Evolutionary conservation across 2,888 invertebrate species (phyloP).

Genomic region (Chaetogeoica ovagalla): DNA sequence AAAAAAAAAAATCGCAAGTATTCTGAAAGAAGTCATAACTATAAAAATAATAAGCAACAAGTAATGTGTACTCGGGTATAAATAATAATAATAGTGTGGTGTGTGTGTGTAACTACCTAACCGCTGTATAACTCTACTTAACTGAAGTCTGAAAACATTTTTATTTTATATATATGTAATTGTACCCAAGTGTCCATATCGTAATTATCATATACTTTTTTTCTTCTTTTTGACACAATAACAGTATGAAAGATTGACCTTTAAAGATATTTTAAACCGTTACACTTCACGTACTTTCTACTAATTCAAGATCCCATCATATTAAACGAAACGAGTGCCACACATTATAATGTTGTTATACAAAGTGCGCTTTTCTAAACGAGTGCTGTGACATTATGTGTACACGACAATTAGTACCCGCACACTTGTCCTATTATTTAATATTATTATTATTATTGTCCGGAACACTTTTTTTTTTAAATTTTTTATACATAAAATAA

Average conservation of each 20-base stretch:
- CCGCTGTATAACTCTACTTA: no score
- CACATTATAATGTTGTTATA: slow-evolving; percentile 15
- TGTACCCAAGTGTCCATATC: slow-evolving; percentile 25
- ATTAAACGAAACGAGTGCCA: not conserved
- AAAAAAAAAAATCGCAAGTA: no score
- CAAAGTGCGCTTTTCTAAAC: slow-evolving; percentile 40
- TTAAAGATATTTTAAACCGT: slow-evolving; percentile 26
- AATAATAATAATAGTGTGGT: no score
- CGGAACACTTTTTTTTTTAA: no score
- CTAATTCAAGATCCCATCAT: slow-evolving; percentile 37
- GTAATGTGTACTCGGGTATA: no score
- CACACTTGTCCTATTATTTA: no score
- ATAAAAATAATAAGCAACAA: no score
- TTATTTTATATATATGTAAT: slow-evolving; percentile 1
- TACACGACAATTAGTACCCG: not conserved
- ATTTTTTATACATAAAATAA: no score
- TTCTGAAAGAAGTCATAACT: no score
- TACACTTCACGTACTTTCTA: slow-evolving; percentile 40
- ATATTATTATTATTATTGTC: no score
- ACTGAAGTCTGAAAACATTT: not conserved
- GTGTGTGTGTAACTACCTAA: no score
- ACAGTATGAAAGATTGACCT: slow-evolving; percentile 31
- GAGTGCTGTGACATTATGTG: not conserved
- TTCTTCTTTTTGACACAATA: slow-evolving; percentile 32
- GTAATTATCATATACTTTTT: not conserved